Base-by-base conservation (phyloP, 2,888 invertebrate species). In the Sphaeridia pumilis region DNA sequence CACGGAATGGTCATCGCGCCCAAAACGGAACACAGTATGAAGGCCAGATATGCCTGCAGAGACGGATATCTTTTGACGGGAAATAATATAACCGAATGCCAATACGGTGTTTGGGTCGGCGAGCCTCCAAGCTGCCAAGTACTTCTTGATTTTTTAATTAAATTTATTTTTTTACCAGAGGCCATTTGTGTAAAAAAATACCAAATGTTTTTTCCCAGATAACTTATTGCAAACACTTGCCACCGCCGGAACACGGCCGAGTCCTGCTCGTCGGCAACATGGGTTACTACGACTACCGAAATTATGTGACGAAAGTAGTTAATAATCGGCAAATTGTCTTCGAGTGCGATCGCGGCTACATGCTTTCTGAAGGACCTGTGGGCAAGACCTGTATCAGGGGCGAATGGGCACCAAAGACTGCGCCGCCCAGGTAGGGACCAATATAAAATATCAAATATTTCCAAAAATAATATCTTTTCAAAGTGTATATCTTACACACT, bases 1-100 rank as follows among this genome's bases (percentile, higher is more conserved):
- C 85, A 93, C 67, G 95, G 97, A 0, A 87, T 94, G 81, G 92
- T 95, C 3, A 84, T 97, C 53, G 97, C 94, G 1, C 92, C 95
- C 0, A 93, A 93, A 69, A 90, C 90, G n/a, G 88, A 90, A 58
- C 97, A 98, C 68, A 92, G 93, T 0, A 90, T 92, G 84, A 83
- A 83, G 67, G 97, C 97, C 0, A 76, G 86, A 27, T 97, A 90
- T 70, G 81, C 84, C 60, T 97, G 97, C 69, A 86, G 88, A 67
- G 93, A 94, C 66, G 97, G 97, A 0, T 97, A 78, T 69, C 80
- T 82, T 55, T 72, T 94, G n/a, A 78, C 80, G 36, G 89, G 84
- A 4, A 79, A 84, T 1, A 83, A 83, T 36, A 81, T 89, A 3
- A 76, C 82, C 1, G 83, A 86, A 53, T 98, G 98, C 67, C 83